A percentile compares a stretch with the other conserved stretches of the same genome.
Evolutionary conservation across 2,888 invertebrate genomes (phyloP).

Genomic region (Pyrocoelia pectoralis): DNA sequence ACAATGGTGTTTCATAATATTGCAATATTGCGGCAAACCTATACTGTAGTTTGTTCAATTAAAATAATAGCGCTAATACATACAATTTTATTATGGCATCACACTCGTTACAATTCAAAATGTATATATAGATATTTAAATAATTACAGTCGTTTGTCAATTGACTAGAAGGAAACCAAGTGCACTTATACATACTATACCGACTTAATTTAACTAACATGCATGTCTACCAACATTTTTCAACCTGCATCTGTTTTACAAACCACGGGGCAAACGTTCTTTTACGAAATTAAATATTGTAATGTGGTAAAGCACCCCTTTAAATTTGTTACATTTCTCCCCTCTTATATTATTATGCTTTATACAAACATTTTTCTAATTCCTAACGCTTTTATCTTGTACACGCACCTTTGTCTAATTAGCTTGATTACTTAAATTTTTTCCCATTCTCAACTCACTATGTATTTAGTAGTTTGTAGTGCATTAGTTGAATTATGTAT

Average conservation of each 20-base stretch:
- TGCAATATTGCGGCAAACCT: no score
- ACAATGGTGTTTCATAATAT: no score
- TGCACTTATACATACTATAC: neutral
- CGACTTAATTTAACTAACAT: neutral
- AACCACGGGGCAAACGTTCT: neutral
- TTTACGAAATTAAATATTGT: neutral
- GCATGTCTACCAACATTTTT: neutral
- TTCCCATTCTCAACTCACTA: conserved; percentile 20
- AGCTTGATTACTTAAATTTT: conserved; percentile 6
- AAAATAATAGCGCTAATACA: no score
- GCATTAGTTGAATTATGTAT: conserved; percentile 15
- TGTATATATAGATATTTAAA: no score
- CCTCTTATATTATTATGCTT: conserved; percentile 7
- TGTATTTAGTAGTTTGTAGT: conserved; percentile 26
- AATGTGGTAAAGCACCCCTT: neutral
- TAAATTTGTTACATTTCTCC: neutral
- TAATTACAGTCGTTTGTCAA: no score
- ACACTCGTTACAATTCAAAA: no score
- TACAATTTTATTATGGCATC: no score
- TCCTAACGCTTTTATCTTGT: conserved; percentile 4
- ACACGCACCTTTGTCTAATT: conserved; percentile 5
- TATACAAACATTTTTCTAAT: neutral
- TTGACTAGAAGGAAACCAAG: neutral
- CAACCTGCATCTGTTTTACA: neutral
- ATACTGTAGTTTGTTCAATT: no score